Conservation (phyloP, 2,797 vertebrate genomes). For the Cebuella pygmaea region DNA sequence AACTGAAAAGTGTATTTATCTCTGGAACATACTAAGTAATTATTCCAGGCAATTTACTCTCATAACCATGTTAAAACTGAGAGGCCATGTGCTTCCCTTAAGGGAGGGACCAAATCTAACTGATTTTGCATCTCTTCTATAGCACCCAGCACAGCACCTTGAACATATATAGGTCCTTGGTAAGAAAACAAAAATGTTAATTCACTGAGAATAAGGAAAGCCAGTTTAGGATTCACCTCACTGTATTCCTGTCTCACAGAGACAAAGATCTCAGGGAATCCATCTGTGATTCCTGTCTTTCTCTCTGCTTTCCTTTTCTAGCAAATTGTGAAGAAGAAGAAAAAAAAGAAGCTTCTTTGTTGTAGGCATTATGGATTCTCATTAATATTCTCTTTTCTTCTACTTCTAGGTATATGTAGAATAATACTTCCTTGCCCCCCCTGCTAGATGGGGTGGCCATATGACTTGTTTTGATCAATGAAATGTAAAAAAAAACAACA, state of each 20-base stretch:
- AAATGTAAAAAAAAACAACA: background rate
- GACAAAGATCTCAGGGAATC: background rate
- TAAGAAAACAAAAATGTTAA: background rate
- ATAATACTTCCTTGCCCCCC: background rate
- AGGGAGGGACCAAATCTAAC: background rate
- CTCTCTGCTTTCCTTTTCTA: background rate
- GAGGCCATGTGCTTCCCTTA: background rate
- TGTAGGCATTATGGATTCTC: too few relatives aligned
- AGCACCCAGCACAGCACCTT: background rate
- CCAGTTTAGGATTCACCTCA: background rate
- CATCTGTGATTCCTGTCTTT: background rate
- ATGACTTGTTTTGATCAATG: background rate
- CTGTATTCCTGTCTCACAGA: background rate
- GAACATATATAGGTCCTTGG: background rate
- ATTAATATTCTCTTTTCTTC: background rate
- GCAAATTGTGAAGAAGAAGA: background rate
- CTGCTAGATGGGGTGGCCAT: background rate
- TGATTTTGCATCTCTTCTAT: background rate
- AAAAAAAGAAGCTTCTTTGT: background rate
- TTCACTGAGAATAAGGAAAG: background rate
- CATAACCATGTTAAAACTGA: conserved; percentile 22
- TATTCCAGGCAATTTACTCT: conserved; percentile 40
- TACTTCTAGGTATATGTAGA: background rate
- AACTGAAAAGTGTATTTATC: background rate
- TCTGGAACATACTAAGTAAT: conserved; percentile 27